Evolutionary conservation across 2,113 vertebrate species (phyloP).

Genomic region (Cranoglanis bouderius): DNA sequence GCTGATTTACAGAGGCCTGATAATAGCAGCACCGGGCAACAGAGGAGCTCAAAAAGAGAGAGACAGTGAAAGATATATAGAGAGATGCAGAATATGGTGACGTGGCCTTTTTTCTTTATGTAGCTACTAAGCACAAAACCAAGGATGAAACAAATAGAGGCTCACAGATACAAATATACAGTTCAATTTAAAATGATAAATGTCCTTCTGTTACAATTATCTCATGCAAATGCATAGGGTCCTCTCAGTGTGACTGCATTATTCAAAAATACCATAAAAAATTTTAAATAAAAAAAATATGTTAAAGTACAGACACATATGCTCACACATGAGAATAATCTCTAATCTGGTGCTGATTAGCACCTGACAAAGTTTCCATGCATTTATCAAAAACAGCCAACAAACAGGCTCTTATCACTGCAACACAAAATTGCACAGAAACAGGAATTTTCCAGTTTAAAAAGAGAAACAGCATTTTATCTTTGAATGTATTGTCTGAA

Average conservation of each 20-base stretch:
- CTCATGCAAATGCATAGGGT: not conserved
- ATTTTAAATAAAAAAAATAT: not conserved
- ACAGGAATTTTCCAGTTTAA: slow-evolving; percentile 75
- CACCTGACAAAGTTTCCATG: slow-evolving; percentile 84
- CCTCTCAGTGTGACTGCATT: slow-evolving; percentile 11
- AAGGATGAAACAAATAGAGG: slow-evolving; percentile 34
- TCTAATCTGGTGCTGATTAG: slow-evolving; percentile 81
- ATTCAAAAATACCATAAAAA: slow-evolving; percentile 30
- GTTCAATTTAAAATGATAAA: not conserved
- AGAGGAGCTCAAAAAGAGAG: slow-evolving; percentile 61
- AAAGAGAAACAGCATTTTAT: slow-evolving; percentile 71
- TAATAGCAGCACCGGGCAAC: slow-evolving; percentile 74
- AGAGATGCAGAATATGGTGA: slow-evolving; percentile 59
- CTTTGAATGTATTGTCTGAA: slow-evolving; percentile 69
- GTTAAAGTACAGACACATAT: slow-evolving; percentile 42
- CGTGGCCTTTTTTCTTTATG: slow-evolving; percentile 27
- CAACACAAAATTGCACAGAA: slow-evolving; percentile 77
- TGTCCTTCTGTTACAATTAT: slow-evolving; percentile 39
- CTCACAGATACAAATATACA: not conserved
- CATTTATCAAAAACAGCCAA: slow-evolving; percentile 77
- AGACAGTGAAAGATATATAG: slow-evolving; percentile 43
- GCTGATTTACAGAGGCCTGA: slow-evolving; percentile 79
- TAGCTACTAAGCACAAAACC: slow-evolving; percentile 8
- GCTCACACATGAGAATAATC: slow-evolving; percentile 66
- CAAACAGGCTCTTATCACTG: slow-evolving; percentile 74